phyloP scores from a whole-genome alignment of 2,888 invertebrate species.

The Rhamphomyia laevipes region DNA sequence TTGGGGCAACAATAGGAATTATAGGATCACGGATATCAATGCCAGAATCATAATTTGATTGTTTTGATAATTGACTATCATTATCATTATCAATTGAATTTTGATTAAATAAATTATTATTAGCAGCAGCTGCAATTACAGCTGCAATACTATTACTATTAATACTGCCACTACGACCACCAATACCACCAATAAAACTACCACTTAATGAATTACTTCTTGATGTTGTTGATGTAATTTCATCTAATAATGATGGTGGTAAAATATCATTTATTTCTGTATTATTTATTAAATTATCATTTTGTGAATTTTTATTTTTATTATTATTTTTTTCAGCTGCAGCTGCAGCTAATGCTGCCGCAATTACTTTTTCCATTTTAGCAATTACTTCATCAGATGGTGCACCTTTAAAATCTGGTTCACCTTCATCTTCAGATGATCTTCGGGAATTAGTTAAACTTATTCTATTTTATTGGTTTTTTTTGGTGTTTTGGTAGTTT shows the following conservation, averaged over 20 bases:
- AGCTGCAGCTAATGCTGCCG: conserved; percentile 1
- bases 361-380: background rate
- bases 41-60: conserved; percentile 80
- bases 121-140: conserved; percentile 11
- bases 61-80: conserved; percentile 56
- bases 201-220: background rate
- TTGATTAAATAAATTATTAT: conserved; percentile 8
- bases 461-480: conserved; percentile 27
- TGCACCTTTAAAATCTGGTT: conserved; percentile 10
- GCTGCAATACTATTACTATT: conserved; percentile 11
- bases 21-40: conserved; percentile 72
- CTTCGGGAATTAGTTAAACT: conserved; percentile 38
- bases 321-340: background rate
- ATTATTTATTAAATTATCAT: background rate
- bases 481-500: conserved; percentile 14
- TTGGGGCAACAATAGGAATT: conserved; percentile 51
- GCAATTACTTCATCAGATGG: too few relatives aligned
- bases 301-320: background rate
- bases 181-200: background rate
- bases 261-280: background rate
- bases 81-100: conserved; percentile 12
- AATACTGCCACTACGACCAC: background rate
- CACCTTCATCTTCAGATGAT: conserved; percentile 38
- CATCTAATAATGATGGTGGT: background rate
- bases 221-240: background rate